Base-by-base conservation (phyloP, 1,140 invertebrate genomes). In the Habropoda laboriosa region DNA sequence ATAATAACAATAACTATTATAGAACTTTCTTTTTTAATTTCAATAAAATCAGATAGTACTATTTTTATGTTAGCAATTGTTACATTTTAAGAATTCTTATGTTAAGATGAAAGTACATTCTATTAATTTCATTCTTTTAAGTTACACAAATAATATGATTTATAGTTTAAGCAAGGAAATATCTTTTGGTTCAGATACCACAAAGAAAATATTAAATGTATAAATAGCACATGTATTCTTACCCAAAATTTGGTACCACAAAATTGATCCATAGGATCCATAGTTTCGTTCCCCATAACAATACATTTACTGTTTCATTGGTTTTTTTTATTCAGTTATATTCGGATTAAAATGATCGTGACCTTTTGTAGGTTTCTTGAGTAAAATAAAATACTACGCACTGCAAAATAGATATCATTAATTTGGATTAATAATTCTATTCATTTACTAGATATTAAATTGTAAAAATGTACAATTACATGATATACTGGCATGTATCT, bases 201-300 rank as follows among this genome's bases (percentile, higher is more conserved):
- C 6, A 24, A 64, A 64, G n/a, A 81, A 10, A 24, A 13, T 24
- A 21, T 12, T 4, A 21, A 30, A 18, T 3, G n/a, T 35, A 24
- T 24, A 27, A 21, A 16, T 38, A 32, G n/a, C n/a, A 55, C 3
- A n/a, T 6, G 24, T 8, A 35, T 21, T 93, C 93, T 94, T 92
- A 95, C 95, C 95, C 95, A 95, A 92, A 95, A 95, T 81, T 89
- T 89, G 51, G 94, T 94, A 35, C 94, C 94, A 81, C 95, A 95
- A 92, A 95, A 95, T 71, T 93, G 90, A 90, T 95, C 94, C 94
- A 95, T 93, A 82, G 86, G 90, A 90, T 95, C 94, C 94, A 95
- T 93, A 82, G 86, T 89, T 55, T 90, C 81, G 82, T 90, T 87
- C 81, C 91, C 88, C 90, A 91, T 91, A 81, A 88, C 90, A 78